Base-by-base conservation (phyloP, 2,888 invertebrate genomes). In the Uropetala carovei region DNA sequence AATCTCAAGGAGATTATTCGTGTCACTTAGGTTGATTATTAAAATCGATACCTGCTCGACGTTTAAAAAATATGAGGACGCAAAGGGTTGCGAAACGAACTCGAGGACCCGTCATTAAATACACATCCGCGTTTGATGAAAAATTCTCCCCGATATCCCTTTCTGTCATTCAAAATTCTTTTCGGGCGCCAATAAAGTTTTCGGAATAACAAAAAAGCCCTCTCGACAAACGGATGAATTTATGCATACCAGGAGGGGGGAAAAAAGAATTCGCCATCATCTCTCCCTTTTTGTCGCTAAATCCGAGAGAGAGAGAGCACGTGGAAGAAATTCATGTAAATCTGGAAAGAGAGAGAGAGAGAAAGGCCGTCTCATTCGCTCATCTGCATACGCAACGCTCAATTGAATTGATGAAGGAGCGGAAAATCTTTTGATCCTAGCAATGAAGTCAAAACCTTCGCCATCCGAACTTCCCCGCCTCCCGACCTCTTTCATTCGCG, bases 381-480 rank as follows among this genome's bases (percentile, higher is more conserved):
- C 75, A 75, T 75, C 75, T 75, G 75, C 75, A 75, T 75, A 75
- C 27, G 22, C 75, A 27, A 75, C 75, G 75, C 75, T 75, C 75
- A 27, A 75, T 75, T 75, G 75, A 75, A 75, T 75, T 75, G 75
- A 75, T 75, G 75, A 75, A 75, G 75, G 75, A 22, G 75, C 75
- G 75, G 22, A 10, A 75, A 75, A 75, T 75, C 75, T 75, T 75
- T 75, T 75, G 75, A 75, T 75, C 75, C 75, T 27, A 13, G 22
- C 75, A 75, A 75, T 75, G 75, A 75, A 75, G 75, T 75, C 75
- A 75, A 22, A 75, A 75, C 75, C 75, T 75, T 27, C 75, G 27
- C 75, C 22, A 43, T 43, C 43, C 18, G 64, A 16, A 64, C 64
- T 22, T 16, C n/a, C 68, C 18, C 22, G 18, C 68, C 68, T 18